A percentile compares a stretch with the other conserved stretches of the same genome.
phyloP scores from a whole-genome alignment of 1,140 invertebrate species.

The Drosophila sechellia region DNA sequence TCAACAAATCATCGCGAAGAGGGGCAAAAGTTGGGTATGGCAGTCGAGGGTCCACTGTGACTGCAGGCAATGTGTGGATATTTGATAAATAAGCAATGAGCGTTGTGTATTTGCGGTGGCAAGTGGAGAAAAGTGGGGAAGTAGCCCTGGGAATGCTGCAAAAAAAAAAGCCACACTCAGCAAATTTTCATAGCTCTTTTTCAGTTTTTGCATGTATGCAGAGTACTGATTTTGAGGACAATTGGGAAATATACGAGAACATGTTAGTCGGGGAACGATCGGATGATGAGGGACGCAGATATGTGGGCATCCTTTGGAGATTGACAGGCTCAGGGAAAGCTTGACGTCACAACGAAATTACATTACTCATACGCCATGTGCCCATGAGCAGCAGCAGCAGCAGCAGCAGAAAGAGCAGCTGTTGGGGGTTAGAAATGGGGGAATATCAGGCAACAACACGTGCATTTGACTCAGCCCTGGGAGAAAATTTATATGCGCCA shows the following conservation, averaged over 20 bases:
- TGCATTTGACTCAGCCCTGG: conserved; percentile 48
- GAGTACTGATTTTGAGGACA: conserved; percentile 21
- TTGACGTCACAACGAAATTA: conserved; percentile 61
- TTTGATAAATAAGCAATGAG: conserved; percentile 82
- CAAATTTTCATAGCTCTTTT: conserved; percentile 74
- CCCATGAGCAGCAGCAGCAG: conserved; percentile 3
- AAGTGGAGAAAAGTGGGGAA: background rate
- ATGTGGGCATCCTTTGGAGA: conserved; percentile 16
- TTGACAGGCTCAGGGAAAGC: conserved; percentile 38
- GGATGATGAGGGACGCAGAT: too few relatives aligned
- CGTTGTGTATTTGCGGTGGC: conserved; percentile 35
- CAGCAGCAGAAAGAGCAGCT: background rate
- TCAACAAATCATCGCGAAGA: conserved; percentile 37
- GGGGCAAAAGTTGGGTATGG: background rate
- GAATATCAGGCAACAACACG: conserved; percentile 43
- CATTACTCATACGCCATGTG: conserved; percentile 67
- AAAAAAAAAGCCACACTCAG: conserved; percentile 48
- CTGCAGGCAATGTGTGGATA: conserved; percentile 63
- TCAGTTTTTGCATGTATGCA: conserved; percentile 46
- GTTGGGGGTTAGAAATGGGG: background rate
- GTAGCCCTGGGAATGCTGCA: conserved; percentile 18
- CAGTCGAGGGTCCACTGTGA: conserved; percentile 17
- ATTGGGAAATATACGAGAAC: conserved; percentile 38
- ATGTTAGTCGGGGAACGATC: conserved; percentile 4
- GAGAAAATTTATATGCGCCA: conserved; percentile 2